Evolutionary conservation across 2,888 invertebrate species (phyloP).

Genomic region (Folsomia candida): DNA sequence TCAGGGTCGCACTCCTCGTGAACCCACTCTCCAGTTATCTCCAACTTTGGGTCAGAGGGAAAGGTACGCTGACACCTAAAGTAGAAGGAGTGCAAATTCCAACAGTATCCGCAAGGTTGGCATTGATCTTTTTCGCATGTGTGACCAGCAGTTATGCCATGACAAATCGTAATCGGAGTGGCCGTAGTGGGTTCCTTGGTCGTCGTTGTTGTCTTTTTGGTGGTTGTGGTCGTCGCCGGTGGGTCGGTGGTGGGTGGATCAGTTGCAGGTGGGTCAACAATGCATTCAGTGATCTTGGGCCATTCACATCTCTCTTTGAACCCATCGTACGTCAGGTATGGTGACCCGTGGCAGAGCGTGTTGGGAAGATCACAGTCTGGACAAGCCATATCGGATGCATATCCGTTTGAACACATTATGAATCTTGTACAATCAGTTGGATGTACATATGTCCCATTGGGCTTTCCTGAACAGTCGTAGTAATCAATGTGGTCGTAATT

Average conservation of each 20-base stretch:
- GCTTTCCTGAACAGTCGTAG: neutral
- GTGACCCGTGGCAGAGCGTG: neutral
- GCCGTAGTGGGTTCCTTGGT: neutral
- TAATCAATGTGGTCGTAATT: neutral
- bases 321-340: neutral
- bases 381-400: neutral
- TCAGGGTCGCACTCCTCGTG: neutral
- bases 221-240: too few relatives aligned
- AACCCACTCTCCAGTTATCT: neutral
- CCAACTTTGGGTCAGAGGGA: constrained; percentile 3
- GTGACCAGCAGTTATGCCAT: neutral
- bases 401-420: neutral
- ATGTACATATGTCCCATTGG: neutral
- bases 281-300: neutral
- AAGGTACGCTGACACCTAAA: neutral
- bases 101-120: constrained; percentile 5
- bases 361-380: neutral
- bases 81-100: neutral
- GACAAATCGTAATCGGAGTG: neutral
- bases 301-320: neutral
- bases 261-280: neutral
- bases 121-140: constrained; percentile 5
- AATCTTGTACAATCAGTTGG: neutral
- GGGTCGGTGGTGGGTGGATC: neutral
- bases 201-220: neutral